phyloP scores from a whole-genome alignment of 2,113 vertebrate species.

The Alexandromys fortis region DNA sequence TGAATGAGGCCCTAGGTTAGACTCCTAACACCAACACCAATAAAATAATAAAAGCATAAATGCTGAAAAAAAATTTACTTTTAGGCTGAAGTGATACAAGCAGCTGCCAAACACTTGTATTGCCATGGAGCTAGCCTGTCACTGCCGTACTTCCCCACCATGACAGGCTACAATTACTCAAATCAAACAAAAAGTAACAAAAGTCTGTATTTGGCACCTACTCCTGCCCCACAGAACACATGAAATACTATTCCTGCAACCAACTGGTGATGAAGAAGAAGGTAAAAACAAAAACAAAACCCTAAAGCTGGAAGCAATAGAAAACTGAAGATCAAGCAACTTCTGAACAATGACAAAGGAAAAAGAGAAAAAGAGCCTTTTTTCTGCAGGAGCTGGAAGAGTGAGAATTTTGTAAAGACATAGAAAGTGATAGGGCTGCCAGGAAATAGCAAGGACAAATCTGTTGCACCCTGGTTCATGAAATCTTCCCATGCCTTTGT shows the following conservation, averaged over 20 bases:
- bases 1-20: neutral
- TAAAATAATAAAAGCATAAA: neutral
- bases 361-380: constrained; percentile 79
- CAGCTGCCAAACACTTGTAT: neutral
- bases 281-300: constrained; percentile 92
- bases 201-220: constrained; percentile 67
- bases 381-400: neutral
- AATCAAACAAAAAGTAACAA: constrained; percentile 83
- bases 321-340: constrained; percentile 97
- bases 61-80: neutral
- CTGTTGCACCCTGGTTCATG: neutral
- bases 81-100: neutral
- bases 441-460: neutral
- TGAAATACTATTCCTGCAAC: constrained; percentile 66
- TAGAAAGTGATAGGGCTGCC: neutral
- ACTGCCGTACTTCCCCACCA: neutral
- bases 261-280: constrained; percentile 89
- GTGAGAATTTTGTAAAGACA: neutral
- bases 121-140: neutral
- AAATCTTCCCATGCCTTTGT: neutral
- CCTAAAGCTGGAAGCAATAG: constrained; percentile 95
- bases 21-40: neutral
- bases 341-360: constrained; percentile 93
- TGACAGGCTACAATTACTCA: neutral
- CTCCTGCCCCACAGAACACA: constrained; percentile 48